Conservation (phyloP, 2,113 vertebrate genomes). For the Panthera leo region DNA sequence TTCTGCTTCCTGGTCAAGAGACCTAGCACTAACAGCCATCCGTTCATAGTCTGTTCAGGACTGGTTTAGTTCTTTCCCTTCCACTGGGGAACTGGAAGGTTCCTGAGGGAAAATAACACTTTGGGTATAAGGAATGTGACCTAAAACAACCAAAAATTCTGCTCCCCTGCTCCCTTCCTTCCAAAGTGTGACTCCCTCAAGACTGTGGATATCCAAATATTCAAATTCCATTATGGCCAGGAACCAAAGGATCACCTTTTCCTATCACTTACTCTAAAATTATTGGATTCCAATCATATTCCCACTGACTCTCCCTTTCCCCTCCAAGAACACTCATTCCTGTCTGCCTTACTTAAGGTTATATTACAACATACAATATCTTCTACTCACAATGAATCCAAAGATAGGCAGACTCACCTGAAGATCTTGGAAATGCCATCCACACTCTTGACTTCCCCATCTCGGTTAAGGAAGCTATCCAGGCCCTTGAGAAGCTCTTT, state of each 20-base stretch:
- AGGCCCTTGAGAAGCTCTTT: conserved; percentile 95
- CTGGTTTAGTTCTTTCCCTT: background rate
- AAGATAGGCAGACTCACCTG: conserved; percentile 84
- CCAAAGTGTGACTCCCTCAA: background rate
- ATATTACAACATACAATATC: background rate
- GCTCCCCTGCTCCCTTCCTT: background rate
- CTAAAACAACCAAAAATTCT: background rate
- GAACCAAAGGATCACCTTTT: background rate
- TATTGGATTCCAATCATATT: background rate
- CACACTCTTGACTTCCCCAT: conserved; percentile 94
- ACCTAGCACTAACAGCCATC: background rate
- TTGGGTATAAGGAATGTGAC: background rate
- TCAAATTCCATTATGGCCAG: background rate
- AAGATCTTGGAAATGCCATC: conserved; percentile 96
- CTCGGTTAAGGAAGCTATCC: conserved; percentile 92
- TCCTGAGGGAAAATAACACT: background rate
- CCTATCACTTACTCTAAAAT: background rate
- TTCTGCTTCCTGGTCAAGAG: background rate
- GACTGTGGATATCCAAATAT: background rate
- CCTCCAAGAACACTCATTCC: background rate
- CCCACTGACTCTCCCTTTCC: background rate
- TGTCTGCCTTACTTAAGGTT: background rate
- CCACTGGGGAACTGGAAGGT: background rate
- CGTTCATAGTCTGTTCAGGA: background rate
- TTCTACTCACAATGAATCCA: background rate